Evolutionary conservation across 2,797 vertebrate species (phyloP), one percentile per base, ranked within the genome.

Genomic region (Podarcis siculus): DNA sequence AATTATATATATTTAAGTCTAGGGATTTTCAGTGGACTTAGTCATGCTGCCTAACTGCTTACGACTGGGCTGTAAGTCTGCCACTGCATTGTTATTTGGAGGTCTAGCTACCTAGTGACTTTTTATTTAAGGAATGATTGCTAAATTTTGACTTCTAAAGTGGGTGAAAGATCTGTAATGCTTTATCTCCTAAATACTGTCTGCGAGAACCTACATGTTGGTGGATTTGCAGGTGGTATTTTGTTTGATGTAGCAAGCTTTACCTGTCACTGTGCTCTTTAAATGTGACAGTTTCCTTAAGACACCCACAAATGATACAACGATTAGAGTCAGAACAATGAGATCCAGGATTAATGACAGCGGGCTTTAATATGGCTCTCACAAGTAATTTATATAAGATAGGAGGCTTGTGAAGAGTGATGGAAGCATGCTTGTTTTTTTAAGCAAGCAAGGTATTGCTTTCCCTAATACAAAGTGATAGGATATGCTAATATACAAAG

Each of bases 231-330:
- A 85, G 49, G 55, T 76, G 83, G 35, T 39, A 76, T 61, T 85
- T 64, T 76, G 55, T 85, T 75, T 76, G 67, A 85, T 85, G 13
- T 64, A 76, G 32, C 72, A 85, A 49, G 32, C 37, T 76, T 85
- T 76, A 64, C 71, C 49, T 85, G 83, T 85, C 72, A 76, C 72
- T 85, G 15, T 75, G 83, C 72, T 85, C 27, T 39, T 85, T 76
- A 76, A 39, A 64, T 39, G 72, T 76, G 83, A 64, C 72, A 76
- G 13, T 85, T 85, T 76, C 83, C 35, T 76, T 64, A 76, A 76
- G 55, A 85, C 72, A 76, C 76, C 39, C 25, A 76, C 83, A 85
- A 85, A 85, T 85, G 83, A 64, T 85, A 85, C 27, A 58, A 76
- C 6, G 55, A 85, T 76, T 85, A 64, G 55, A 85, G 55, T 19